A percentile compares a stretch with the other conserved stretches of the same genome.
Conservation (phyloP, 2,888 invertebrate species). For the Polyommatus icarus region DNA sequence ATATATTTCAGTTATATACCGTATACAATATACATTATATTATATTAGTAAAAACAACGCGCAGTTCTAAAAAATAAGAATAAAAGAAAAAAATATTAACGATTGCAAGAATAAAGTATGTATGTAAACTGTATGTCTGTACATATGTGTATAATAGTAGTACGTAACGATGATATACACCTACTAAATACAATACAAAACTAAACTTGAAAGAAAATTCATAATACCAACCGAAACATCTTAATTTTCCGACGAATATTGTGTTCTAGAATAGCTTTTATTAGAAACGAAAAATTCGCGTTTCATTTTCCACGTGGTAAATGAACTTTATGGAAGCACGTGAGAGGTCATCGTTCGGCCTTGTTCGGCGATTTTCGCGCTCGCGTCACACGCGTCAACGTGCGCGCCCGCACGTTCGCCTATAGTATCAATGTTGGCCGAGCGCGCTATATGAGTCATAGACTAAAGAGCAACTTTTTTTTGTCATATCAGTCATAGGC, state of each 20-base stretch:
- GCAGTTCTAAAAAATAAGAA: background rate
- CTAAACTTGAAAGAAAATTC: background rate
- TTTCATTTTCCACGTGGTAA: conserved; percentile 35
- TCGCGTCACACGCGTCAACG: conserved; percentile 60
- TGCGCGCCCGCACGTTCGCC: conserved; percentile 62
- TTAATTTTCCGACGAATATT: background rate
- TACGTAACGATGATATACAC: no score
- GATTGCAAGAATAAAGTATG: no score
- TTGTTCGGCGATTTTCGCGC: conserved; percentile 69
- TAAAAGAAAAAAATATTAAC: no score
- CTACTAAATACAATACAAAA: background rate
- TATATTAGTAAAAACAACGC: no score
- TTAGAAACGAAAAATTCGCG: background rate
- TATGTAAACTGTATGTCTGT: no score
- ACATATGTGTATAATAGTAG: no score
- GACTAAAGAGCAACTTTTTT: conserved; percentile 8
- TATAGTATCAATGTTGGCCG: conserved; percentile 47
- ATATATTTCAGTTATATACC: background rate
- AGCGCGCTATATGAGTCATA: conserved; percentile 32
- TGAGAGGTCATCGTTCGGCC: conserved; percentile 69
- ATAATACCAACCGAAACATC: background rate
- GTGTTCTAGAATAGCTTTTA: background rate
- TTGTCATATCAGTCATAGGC: background rate
- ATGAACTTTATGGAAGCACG: conserved; percentile 32
- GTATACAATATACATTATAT: no score